phyloP scores from a whole-genome alignment of 2,797 vertebrate genomes.

The Brachyalestes nurse region DNA sequence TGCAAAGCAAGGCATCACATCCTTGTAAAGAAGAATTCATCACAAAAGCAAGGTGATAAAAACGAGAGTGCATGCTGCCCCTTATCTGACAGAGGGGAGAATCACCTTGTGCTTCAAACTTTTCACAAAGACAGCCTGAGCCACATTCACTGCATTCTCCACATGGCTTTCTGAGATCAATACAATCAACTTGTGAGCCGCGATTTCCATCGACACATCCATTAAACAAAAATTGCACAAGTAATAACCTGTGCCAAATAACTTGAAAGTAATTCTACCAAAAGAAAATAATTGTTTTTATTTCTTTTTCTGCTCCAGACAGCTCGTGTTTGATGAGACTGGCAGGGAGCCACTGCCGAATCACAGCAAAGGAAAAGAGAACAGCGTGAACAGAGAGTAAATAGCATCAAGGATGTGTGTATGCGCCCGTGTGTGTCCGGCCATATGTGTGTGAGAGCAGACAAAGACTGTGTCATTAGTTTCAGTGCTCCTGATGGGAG shows the following conservation, averaged over 20 bases:
- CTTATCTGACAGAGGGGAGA: conserved; percentile 3
- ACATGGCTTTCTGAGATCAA: conserved; percentile 41
- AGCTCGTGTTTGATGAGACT: conserved; percentile 30
- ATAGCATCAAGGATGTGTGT: conserved; percentile 27
- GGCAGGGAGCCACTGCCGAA: conserved; percentile 30
- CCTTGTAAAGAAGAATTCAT: conserved; percentile 30
- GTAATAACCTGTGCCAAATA: conserved; percentile 56
- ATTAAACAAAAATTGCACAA: conserved; percentile 54
- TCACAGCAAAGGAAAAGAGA: conserved; percentile 32
- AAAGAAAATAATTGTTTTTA: conserved; percentile 41
- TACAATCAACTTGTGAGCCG: conserved; percentile 45
- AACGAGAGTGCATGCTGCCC: conserved; percentile 28
- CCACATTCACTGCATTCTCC: conserved; percentile 46
- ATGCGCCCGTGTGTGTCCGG: conserved; percentile 22
- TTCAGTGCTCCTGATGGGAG: conserved; percentile 59
- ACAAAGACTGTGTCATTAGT: conserved; percentile 56
- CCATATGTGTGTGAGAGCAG: conserved; percentile 38
- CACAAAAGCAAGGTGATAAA: conserved; percentile 28
- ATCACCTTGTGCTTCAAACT: conserved; percentile 28
- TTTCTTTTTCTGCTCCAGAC: conserved; percentile 38
- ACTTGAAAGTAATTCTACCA: conserved; percentile 35
- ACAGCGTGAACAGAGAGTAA: conserved; percentile 43
- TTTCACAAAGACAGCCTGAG: conserved; percentile 45
- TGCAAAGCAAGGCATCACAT: conserved; percentile 22
- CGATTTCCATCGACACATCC: conserved; percentile 49